Evolutionary conservation across 2,797 vertebrate genomes (phyloP), one percentile per base, ranked within the genome.

Genomic region (Channa striata): DNA sequence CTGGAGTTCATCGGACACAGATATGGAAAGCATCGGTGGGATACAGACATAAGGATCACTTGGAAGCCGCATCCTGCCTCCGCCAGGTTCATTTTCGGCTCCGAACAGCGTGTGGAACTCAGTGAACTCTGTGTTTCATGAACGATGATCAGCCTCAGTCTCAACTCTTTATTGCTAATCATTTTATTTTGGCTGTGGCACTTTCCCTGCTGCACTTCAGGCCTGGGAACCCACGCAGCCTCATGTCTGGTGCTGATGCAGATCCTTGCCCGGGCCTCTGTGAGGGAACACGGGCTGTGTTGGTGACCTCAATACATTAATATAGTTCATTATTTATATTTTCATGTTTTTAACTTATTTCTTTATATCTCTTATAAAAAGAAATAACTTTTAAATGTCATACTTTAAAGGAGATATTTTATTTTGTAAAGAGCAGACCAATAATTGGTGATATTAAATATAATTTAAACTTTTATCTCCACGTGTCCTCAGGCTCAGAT

Each of bases 1-100:
- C 17, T 56, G 59, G 50, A 79, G 59, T 73, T 64, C 49, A 69
- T 74, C 77, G 66, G 63, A 53, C 8, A 2, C 59, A 73, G 61
- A 67, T 33, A 43, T n/a, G 59, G 44, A 25, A 11, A 56, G 36
- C 60, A 39, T 48, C 48, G 36, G 2, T 2, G 8, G 64, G 62
- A 63, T 23, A 4, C 7, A 63, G 21, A 16, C 48, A 42, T 11
- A 25, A 37, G 37, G 40, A 43, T 34, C 59, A 51, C 13, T 21
- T 20, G 11, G 47, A 62, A 10, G 12, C 36, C 20, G 23, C 50
- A n/a, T 47, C 58, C 59, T 21, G 19, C 63, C 14, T 46, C 46
- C 37, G 11, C 33, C 76, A 61, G 43, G 10, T 19, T 33, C 16
- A 34, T 37, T 49, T 58, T 12, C 42, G 33, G 51, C 59, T n/a